These are phyloP conservation scores for Merodon equestris DNA, from an alignment of 2,888 invertebrate genomes.

Conservation along the genomic window DNA sequence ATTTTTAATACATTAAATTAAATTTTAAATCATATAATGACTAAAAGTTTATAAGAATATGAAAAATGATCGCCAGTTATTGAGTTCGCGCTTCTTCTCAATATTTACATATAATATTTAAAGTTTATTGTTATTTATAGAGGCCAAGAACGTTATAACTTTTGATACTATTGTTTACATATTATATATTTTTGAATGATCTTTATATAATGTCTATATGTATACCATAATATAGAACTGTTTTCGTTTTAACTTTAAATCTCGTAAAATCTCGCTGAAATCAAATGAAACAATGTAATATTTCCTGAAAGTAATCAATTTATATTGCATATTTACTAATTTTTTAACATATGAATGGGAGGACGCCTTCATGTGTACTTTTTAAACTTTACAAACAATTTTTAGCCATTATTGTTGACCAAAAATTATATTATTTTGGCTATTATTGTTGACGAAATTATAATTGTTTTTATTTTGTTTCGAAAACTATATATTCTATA, in stretches of 20 bases:
- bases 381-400: slow-evolving; percentile 11
- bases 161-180: slow-evolving; percentile 68
- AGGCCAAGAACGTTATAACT: slow-evolving; percentile 52
- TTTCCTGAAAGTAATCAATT: slow-evolving; percentile 9
- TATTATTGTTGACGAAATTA: slow-evolving; percentile 50
- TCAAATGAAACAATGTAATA: slow-evolving; percentile 49
- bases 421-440: slow-evolving; percentile 51
- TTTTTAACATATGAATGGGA: slow-evolving; percentile 25
- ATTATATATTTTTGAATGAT: slow-evolving; percentile 64
- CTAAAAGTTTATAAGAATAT: too few relatives aligned
- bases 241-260: slow-evolving; percentile 63
- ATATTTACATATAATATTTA: too few relatives aligned
- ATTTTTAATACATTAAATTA: too few relatives aligned
- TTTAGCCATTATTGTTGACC: slow-evolving; percentile 48
- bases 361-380: not conserved
- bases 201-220: slow-evolving; percentile 45
- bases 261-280: slow-evolving; percentile 72
- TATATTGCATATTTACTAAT: slow-evolving; percentile 21
- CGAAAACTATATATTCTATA: too few relatives aligned
- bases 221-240: too few relatives aligned
- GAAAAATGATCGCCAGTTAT: too few relatives aligned
- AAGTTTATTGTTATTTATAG: slow-evolving; percentile 42
- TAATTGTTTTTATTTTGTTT: slow-evolving; percentile 13
- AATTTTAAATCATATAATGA: too few relatives aligned
- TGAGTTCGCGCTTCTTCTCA: slow-evolving; percentile 51